Evolutionary conservation across 2,888 invertebrate genomes (phyloP).

Genomic region (Phyllotreta striolata): DNA sequence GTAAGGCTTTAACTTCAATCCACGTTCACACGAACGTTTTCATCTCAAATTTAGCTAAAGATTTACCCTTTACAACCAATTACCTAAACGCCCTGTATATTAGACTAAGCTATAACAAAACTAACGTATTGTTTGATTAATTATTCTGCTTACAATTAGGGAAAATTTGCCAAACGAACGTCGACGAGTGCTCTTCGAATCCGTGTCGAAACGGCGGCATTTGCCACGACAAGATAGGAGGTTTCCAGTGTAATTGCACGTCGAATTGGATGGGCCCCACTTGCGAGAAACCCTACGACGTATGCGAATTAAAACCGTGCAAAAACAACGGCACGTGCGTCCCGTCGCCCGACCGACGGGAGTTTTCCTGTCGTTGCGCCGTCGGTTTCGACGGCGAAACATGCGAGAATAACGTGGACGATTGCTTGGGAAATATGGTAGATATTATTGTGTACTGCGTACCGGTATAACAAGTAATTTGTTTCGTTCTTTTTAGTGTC

Average conservation of each 20-base stretch:
- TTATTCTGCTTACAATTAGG: no score
- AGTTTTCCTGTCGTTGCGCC: conserved; percentile 70
- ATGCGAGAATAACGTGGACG: conserved; percentile 74
- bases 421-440: conserved; percentile 65
- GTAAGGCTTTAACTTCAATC: no score
- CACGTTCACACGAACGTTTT: no score
- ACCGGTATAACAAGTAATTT: no score
- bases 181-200: conserved; percentile 62
- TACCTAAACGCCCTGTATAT: no score
- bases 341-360: conserved; percentile 60
- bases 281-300: conserved; percentile 67
- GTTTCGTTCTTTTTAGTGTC: conserved; percentile 56
- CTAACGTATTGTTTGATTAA: no score
- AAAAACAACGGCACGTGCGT: conserved; percentile 71
- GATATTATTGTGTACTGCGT: no score
- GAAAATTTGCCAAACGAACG: conserved; percentile 64
- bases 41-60: no score
- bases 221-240: conserved; percentile 64
- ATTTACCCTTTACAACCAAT: no score
- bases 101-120: no score
- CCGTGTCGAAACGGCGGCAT: conserved; percentile 66
- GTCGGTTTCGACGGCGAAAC: conserved; percentile 70
- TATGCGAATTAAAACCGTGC: conserved; percentile 69
- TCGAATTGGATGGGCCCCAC: conserved; percentile 66
- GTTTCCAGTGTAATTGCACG: conserved; percentile 67